phyloP scores from a whole-genome alignment of 2,888 invertebrate genomes.

The Agrotis clavis region DNA sequence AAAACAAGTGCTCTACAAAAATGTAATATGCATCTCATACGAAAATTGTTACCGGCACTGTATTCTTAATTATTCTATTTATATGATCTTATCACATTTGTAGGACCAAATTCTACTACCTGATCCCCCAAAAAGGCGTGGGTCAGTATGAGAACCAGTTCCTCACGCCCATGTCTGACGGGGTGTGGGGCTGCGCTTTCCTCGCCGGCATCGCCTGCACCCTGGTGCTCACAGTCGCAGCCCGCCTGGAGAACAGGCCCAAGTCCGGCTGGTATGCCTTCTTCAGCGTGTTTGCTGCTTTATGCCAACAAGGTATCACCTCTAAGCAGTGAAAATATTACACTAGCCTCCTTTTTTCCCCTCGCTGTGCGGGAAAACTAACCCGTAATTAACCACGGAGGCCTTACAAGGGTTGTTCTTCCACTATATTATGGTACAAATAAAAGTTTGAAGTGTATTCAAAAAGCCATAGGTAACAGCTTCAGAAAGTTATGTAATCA shows the following conservation, averaged over 20 bases:
- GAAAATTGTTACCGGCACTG: too few relatives aligned
- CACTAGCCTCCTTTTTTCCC: too few relatives aligned
- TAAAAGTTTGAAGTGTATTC: neutral
- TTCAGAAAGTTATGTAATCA: conserved; percentile 8
- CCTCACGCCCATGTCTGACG: conserved; percentile 84
- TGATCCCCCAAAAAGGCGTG: conserved; percentile 82
- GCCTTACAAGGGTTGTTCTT: neutral
- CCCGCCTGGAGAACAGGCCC: conserved; percentile 76
- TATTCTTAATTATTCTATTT: too few relatives aligned
- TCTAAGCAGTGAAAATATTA: neutral
- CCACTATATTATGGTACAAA: neutral
- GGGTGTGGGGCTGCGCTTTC: conserved; percentile 84
- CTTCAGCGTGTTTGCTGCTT: conserved; percentile 83
- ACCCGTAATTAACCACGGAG: too few relatives aligned
- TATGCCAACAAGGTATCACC: conserved; percentile 83
- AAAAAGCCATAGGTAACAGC: neutral
- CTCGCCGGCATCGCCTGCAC: conserved; percentile 75
- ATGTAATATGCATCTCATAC: too few relatives aligned
- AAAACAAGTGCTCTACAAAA: too few relatives aligned
- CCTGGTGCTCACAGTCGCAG: conserved; percentile 79
- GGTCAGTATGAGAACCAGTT: conserved; percentile 86
- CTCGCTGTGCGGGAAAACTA: too few relatives aligned
- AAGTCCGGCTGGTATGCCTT: conserved; percentile 76
- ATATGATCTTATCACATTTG: neutral
- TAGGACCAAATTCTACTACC: conserved; percentile 86